A percentile compares a stretch with the other conserved stretches of the same genome.
Evolutionary conservation across 53 echinoderm and acorn worm species (phyloP).

Genomic region (Holothuria scabra): DNA sequence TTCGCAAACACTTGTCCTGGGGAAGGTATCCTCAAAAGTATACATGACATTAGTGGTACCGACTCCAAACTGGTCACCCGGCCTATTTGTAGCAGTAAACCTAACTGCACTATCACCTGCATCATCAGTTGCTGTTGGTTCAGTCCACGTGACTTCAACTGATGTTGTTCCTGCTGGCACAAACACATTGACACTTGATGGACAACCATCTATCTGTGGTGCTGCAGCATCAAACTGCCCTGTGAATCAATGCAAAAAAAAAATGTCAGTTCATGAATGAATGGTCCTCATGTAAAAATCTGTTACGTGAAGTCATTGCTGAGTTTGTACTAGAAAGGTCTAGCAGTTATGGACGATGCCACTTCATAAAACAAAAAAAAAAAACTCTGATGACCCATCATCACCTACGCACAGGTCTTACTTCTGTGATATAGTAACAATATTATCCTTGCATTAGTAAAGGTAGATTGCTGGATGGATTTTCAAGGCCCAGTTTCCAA

Average conservation of each 20-base stretch:
- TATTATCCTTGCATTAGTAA: no score
- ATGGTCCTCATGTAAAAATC: no score
- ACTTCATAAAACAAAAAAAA: no score
- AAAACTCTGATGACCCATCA: no score
- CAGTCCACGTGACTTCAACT: slow-evolving; percentile 62
- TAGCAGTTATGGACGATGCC: no score
- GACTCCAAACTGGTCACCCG: slow-evolving; percentile 50
- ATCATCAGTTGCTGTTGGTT: slow-evolving; percentile 68
- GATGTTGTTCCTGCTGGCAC: background rate
- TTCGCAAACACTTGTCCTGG: slow-evolving; percentile 55
- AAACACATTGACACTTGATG: background rate
- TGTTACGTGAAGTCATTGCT: no score
- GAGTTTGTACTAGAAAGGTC: no score
- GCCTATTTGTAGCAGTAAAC: slow-evolving; percentile 55
- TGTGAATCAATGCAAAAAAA: background rate
- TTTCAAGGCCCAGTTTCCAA: no score
- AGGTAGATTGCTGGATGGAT: no score
- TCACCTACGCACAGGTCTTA: no score
- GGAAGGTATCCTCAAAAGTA: slow-evolving; percentile 66
- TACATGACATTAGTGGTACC: slow-evolving; percentile 62
- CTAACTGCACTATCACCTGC: slow-evolving; percentile 70
- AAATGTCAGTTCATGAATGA: background rate
- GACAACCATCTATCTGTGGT: slow-evolving; percentile 33
- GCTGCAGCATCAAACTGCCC: slow-evolving; percentile 18
- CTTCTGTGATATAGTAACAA: no score